phyloP scores from a whole-genome alignment of 2,797 vertebrate genomes.

The Coregonus ussuriensis region DNA sequence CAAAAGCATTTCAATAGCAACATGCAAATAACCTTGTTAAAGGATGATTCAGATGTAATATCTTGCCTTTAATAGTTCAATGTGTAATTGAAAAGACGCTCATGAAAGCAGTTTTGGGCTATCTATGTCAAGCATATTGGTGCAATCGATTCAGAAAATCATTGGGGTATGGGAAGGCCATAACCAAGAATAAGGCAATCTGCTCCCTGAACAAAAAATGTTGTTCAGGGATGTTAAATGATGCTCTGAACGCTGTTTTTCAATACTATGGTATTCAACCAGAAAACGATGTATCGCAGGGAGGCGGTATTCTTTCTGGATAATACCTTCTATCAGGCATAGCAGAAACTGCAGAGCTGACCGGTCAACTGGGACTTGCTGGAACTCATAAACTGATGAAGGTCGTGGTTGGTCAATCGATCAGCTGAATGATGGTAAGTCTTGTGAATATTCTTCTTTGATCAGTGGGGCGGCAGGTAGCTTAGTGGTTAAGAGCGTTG shows the following conservation, averaged over 20 bases:
- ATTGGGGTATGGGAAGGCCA: slow-evolving; percentile 68
- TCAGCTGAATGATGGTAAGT: no score
- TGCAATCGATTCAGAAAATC: slow-evolving; percentile 62
- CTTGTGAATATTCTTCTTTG: no score
- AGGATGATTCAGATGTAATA: slow-evolving; percentile 59
- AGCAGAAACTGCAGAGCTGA: not conserved
- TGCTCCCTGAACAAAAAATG: slow-evolving; percentile 65
- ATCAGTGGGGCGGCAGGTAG: no score
- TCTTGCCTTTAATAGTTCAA: slow-evolving; percentile 53
- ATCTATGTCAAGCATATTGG: slow-evolving; percentile 48
- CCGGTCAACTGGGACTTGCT: not conserved
- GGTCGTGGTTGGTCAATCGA: not conserved
- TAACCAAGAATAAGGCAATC: slow-evolving; percentile 66
- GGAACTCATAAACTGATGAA: not conserved
- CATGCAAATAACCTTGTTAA: slow-evolving; percentile 54
- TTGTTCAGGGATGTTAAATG: slow-evolving; percentile 58
- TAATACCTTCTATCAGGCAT: not conserved
- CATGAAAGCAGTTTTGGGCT: slow-evolving; percentile 25
- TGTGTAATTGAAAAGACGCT: slow-evolving; percentile 49
- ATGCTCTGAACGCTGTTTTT: slow-evolving; percentile 52
- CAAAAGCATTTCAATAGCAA: slow-evolving; percentile 26
- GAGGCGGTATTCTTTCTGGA: not conserved
- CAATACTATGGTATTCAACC: slow-evolving; percentile 55
- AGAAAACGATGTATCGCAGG: not conserved
- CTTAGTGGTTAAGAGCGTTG: no score